Conservation (phyloP, 2,113 vertebrate genomes). For the Suricata suricatta region DNA sequence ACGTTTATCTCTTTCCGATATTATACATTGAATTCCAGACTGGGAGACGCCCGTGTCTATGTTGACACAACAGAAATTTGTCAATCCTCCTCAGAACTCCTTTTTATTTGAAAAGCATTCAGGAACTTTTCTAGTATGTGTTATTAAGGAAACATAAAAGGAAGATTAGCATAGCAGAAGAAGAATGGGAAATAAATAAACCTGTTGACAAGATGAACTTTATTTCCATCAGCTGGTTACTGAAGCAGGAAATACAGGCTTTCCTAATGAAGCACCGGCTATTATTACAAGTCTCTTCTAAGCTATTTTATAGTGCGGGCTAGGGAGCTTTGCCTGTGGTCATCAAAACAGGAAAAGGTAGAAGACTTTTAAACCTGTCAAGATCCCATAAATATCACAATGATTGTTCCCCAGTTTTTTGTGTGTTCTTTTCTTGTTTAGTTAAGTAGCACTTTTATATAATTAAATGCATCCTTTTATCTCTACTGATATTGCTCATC, state of each 20-base stretch:
- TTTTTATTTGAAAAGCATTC: constrained; percentile 63
- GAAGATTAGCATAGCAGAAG: constrained; percentile 53
- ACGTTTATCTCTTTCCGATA: constrained; percentile 61
- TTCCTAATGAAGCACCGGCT: constrained; percentile 50
- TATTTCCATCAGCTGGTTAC: constrained; percentile 53
- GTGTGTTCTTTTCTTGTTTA: not conserved
- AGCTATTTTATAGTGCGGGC: not conserved
- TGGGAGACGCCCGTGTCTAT: constrained; percentile 18
- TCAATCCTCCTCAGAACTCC: constrained; percentile 2
- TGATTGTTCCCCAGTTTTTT: not conserved
- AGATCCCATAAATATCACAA: not conserved
- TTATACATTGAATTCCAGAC: constrained; percentile 56
- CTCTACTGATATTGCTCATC: not conserved
- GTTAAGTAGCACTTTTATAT: not conserved
- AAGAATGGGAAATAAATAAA: constrained; percentile 68
- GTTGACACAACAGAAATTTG: constrained; percentile 71
- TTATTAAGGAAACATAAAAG: constrained; percentile 73
- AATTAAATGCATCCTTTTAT: not conserved
- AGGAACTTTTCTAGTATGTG: constrained; percentile 55
- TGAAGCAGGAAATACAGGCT: constrained; percentile 35
- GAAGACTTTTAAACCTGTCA: not conserved
- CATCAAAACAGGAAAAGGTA: constrained; percentile 16
- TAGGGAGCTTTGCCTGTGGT: not conserved
- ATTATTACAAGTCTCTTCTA: not conserved
- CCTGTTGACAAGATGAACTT: constrained; percentile 62